Evolutionary conservation across 2,888 invertebrate genomes (phyloP).

Genomic region (Chymomyza fuscimana): DNA sequence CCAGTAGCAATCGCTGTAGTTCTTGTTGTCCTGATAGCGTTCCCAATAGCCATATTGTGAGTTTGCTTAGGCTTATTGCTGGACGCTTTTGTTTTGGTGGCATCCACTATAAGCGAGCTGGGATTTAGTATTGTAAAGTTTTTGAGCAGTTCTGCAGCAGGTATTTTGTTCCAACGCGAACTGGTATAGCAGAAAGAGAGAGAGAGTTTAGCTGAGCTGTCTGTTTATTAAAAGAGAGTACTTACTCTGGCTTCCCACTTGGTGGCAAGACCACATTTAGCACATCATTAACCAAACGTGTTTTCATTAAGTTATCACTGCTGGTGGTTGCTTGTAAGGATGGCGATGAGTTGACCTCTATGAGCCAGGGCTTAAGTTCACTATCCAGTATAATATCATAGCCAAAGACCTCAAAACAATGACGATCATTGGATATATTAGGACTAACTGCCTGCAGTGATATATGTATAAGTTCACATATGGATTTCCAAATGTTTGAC

Average conservation of each 20-base stretch:
- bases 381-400: conserved; percentile 97
- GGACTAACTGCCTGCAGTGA: conserved; percentile 95
- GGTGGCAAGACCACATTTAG: conserved; percentile 93
- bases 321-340: conserved; percentile 96
- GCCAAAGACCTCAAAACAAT: conserved; percentile 90
- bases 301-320: conserved; percentile 95
- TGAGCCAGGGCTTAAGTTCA: conserved; percentile 95
- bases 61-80: too few species aligned
- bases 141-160: conserved; percentile 86
- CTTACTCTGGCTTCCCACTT: conserved; percentile 89
- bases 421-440: conserved; percentile 94
- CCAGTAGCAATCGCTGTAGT: too few species aligned
- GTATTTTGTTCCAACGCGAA: conserved; percentile 92
- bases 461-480: conserved; percentile 94
- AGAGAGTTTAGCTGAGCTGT: background rate
- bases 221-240: background rate
- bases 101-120: background rate
- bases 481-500: conserved; percentile 92
- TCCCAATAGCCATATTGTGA: too few species aligned
- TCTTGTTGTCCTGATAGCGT: too few species aligned
- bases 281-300: conserved; percentile 95
- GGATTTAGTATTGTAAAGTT: conserved; percentile 82
- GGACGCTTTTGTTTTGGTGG: background rate
- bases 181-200: conserved; percentile 44
- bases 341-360: conserved; percentile 97